phyloP scores from a whole-genome alignment of 2,113 vertebrate species.

The Brachypodius melanocephalos region DNA sequence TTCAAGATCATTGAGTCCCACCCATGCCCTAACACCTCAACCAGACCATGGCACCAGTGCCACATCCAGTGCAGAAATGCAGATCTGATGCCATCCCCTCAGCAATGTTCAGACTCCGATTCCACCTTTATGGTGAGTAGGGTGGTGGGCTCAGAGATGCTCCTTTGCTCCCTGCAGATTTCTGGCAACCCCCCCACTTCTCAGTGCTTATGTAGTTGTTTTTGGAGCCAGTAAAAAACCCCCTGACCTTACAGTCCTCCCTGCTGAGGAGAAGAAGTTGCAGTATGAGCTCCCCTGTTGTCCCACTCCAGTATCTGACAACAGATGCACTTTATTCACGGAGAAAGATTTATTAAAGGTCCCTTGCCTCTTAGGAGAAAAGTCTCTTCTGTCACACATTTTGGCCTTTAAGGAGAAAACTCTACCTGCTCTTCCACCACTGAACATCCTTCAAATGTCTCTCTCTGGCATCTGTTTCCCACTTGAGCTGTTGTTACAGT shows the following conservation, averaged over 20 bases:
- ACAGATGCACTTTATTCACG: neutral
- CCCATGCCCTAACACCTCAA: too few relatives aligned
- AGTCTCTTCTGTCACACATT: neutral
- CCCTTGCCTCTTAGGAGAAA: neutral
- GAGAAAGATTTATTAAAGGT: neutral
- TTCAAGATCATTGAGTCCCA: too few relatives aligned
- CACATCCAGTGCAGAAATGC: neutral
- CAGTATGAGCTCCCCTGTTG: neutral
- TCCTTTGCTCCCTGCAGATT: neutral
- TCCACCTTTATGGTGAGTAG: neutral
- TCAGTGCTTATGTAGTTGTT: neutral
- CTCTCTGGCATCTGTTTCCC: neutral
- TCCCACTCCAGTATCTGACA: neutral
- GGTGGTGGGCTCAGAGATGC: neutral
- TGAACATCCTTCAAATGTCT: neutral
- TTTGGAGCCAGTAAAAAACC: neutral
- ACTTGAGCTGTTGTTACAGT: neutral
- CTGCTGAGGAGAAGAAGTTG: neutral
- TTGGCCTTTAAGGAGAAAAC: neutral
- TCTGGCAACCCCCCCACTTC: fast-evolving
- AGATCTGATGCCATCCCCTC: neutral
- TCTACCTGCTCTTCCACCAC: neutral
- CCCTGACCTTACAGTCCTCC: neutral
- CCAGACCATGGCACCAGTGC: too few relatives aligned
- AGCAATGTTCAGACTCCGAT: neutral